Evolutionary conservation across 2,113 vertebrate genomes (phyloP).

Genomic region (Odocoileus virginianus): DNA sequence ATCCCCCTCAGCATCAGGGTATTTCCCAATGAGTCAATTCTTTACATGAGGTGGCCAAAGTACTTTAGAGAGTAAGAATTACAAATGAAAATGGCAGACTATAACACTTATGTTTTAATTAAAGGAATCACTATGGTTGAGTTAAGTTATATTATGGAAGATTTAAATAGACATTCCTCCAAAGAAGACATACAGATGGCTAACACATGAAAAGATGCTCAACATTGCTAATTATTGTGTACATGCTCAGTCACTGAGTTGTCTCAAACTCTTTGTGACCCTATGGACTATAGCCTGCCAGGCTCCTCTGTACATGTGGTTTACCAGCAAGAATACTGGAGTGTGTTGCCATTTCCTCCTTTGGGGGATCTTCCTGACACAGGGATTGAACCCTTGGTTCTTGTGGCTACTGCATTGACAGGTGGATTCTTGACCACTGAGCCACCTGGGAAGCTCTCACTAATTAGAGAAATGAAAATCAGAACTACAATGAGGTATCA

Average conservation of each 20-base stretch:
- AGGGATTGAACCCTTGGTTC: background rate
- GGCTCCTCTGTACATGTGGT: background rate
- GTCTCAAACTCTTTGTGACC: background rate
- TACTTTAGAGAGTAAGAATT: slow-evolving; percentile 15
- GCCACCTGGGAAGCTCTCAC: background rate
- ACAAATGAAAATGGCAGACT: slow-evolving; percentile 48
- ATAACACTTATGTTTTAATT: slow-evolving; percentile 49
- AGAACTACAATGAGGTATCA: background rate
- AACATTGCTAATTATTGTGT: background rate
- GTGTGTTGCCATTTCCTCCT: background rate
- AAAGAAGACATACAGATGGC: background rate
- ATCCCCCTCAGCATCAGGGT: no score
- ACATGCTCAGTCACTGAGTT: background rate
- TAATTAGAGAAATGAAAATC: background rate
- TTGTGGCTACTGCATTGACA: background rate
- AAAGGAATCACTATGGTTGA: background rate
- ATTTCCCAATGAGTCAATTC: no score
- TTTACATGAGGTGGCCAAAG: no score
- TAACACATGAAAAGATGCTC: background rate
- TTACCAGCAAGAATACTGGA: background rate
- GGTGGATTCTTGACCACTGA: background rate
- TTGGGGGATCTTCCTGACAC: background rate
- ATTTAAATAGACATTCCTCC: background rate
- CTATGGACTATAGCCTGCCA: background rate
- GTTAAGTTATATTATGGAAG: background rate